These are phyloP conservation scores for Hirtodrosophila duncani DNA, from an alignment of 2,888 invertebrate species.

Conservation along the genomic window DNA sequence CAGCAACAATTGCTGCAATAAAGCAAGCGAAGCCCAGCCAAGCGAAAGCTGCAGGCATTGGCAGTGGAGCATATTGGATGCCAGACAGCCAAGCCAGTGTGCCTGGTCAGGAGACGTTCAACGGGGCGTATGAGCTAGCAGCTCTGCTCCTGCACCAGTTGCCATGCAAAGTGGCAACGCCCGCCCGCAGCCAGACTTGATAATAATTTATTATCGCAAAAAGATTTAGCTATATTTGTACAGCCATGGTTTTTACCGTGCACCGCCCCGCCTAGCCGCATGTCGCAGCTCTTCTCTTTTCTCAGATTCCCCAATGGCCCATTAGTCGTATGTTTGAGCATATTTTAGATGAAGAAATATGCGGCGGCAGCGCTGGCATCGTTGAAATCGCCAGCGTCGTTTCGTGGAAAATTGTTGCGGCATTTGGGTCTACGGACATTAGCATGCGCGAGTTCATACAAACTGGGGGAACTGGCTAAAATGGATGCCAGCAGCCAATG, in stretches of 20 bases:
- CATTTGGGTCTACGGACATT: neutral
- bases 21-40: slow-evolving; percentile 47
- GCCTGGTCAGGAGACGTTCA: slow-evolving; percentile 42
- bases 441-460: too few relatives aligned
- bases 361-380: slow-evolving; percentile 37
- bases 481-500: too few relatives aligned
- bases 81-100: slow-evolving; percentile 26
- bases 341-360: slow-evolving; percentile 68
- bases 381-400: neutral
- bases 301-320: slow-evolving; percentile 57
- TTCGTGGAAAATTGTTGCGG: neutral
- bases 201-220: slow-evolving; percentile 72
- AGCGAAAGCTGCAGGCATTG: slow-evolving; percentile 50
- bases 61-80: slow-evolving; percentile 61
- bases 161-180: slow-evolving; percentile 52
- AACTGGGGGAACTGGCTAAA: too few relatives aligned
- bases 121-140: slow-evolving; percentile 66
- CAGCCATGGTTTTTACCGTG: slow-evolving; percentile 45
- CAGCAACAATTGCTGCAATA: slow-evolving; percentile 53
- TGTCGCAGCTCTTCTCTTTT: neutral
- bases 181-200: slow-evolving; percentile 57
- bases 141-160: slow-evolving; percentile 29
- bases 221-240: slow-evolving; percentile 55
- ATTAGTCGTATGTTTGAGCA: slow-evolving; percentile 66
- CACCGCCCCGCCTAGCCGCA: slow-evolving; percentile 20